Conservation (phyloP, 2,888 invertebrate species). For the Ophonus ardosiacus region DNA sequence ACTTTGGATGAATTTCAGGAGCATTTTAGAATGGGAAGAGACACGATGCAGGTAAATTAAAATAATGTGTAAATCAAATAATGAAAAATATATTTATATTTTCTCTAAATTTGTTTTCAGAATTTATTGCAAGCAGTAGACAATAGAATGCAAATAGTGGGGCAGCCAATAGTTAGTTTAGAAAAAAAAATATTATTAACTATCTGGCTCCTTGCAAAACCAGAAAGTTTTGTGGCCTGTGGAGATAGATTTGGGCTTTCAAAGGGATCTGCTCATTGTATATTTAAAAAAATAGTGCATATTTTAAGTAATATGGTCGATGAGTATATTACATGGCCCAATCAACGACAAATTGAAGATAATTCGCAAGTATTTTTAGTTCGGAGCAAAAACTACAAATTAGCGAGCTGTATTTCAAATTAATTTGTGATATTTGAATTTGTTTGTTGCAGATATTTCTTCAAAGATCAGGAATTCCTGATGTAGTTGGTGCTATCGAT, state of each 20-base stretch:
- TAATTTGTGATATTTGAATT: background rate
- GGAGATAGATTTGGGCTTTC: background rate
- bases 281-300: background rate
- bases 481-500: slow-evolving; percentile 58
- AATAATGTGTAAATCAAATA: background rate
- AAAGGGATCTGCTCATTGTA: background rate
- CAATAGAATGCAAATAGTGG: background rate
- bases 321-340: background rate
- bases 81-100: background rate
- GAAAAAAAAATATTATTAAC: background rate
- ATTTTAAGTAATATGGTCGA: background rate
- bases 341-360: background rate
- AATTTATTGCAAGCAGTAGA: background rate
- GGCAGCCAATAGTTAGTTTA: background rate
- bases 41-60: background rate
- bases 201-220: background rate
- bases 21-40: background rate
- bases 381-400: background rate
- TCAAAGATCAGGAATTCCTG: slow-evolving; percentile 15
- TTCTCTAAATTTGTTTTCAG: background rate
- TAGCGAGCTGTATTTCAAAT: background rate
- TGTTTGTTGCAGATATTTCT: background rate
- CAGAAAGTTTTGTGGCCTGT: background rate
- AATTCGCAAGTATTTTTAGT: background rate
- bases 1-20: background rate